Evolutionary conservation across 2,888 invertebrate species (phyloP).

Genomic region (Apeira syringaria): DNA sequence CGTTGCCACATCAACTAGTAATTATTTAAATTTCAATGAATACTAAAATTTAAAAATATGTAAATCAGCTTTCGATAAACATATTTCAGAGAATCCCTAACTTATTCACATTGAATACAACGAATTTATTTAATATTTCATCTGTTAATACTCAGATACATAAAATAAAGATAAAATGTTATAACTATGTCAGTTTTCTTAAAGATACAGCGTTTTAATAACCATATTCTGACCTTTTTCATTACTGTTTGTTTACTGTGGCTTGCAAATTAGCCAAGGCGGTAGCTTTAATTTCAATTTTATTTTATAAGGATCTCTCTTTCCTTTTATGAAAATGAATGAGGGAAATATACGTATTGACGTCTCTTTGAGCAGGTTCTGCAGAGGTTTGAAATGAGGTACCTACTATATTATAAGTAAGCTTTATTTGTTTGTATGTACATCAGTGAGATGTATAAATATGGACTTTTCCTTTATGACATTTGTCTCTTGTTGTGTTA

Average conservation of each 20-base stretch:
- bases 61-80: too few relatives aligned
- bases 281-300: constrained; percentile 19
- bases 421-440: constrained; percentile 7
- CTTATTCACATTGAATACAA: too few relatives aligned
- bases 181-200: too few relatives aligned
- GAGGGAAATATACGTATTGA: constrained; percentile 20
- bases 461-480: constrained; percentile 2
- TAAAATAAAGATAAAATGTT: too few relatives aligned
- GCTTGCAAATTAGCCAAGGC: constrained; percentile 14
- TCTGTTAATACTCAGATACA: too few relatives aligned
- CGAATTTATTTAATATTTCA: too few relatives aligned
- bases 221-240: too few relatives aligned
- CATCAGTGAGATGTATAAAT: constrained; percentile 3
- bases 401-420: constrained; percentile 1
- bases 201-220: too few relatives aligned
- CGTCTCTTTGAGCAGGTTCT: constrained; percentile 13
- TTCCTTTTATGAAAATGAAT: constrained; percentile 16
- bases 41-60: too few relatives aligned
- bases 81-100: too few relatives aligned
- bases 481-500: not conserved
- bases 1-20: too few relatives aligned
- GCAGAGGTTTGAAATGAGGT: constrained; percentile 2
- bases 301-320: constrained; percentile 12
- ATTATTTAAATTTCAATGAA: too few relatives aligned
- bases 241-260: not conserved